phyloP scores from a whole-genome alignment of 2,797 vertebrate species.

The Xiphorhynchus erythropygius region DNA sequence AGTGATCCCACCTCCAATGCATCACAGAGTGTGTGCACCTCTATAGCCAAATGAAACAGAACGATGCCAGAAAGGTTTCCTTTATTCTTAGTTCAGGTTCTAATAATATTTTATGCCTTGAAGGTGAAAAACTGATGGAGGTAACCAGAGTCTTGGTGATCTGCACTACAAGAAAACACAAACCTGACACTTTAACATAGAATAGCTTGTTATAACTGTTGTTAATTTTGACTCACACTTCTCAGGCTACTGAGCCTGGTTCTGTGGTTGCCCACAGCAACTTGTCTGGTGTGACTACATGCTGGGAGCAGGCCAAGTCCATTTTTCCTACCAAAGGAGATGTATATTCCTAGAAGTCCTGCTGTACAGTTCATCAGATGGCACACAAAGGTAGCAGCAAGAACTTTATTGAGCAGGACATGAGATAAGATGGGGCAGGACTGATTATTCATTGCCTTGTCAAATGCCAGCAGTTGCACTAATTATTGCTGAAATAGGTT shows the following conservation, averaged over 20 bases:
- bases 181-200: not conserved
- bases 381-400: not conserved
- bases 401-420: not conserved
- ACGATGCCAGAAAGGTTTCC: not conserved
- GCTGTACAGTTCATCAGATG: not conserved
- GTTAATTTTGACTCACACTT: not conserved
- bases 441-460: not conserved
- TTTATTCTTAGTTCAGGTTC: not conserved
- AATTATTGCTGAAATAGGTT: not conserved
- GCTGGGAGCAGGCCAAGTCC: not conserved
- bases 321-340: not conserved
- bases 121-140: not conserved
- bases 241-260: not conserved
- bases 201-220: not conserved
- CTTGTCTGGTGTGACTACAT: not conserved
- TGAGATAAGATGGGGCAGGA: not conserved
- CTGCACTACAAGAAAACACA: not conserved
- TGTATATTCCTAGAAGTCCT: not conserved
- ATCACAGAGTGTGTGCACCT: not conserved
- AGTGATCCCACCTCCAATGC: not conserved
- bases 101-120: not conserved
- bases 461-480: not conserved
- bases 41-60: not conserved
- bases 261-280: not conserved
- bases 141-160: not conserved